Base-by-base conservation (phyloP, 2,888 invertebrate species). In the Drosophila helvetica region DNA sequence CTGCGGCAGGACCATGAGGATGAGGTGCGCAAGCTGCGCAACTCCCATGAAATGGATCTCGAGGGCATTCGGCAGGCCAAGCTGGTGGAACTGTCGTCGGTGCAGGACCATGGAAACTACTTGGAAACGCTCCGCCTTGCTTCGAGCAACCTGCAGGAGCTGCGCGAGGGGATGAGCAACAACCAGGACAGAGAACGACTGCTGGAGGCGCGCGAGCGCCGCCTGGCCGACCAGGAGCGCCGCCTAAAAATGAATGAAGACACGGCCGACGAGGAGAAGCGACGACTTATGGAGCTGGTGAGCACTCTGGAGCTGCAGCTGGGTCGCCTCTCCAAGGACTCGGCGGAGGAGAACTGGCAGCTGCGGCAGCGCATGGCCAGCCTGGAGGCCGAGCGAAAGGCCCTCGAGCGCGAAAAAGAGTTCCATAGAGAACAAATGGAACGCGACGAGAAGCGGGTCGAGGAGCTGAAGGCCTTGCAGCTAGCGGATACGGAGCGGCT, bases 281-380 rank as follows among this genome's bases (percentile, higher is more conserved):
- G 80, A 5, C 89, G 91, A 0, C 83, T 92, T 0, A 90, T 92
- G 87, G 89, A 91, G n/a, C 66, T 92, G 42, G 92, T 92, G 0
- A 86, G 91, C 60, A 90, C 89, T 6, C 68, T 92, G 30, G 92
- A 92, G 65, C 58, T 85, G 17, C 92, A 92, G 66, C 67, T 92
- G 45, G 73, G 63, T 4, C 89, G 89, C 9, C 71, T 92, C 0
- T 89, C 90, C 1, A 91, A 90, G 60, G 91, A 91, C 10, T 80
- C 91, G 0, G 89, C 91, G 0, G 92, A 92, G 50, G 92, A 92
- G 43, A 92, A 91, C 58, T 92, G 92, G 92, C 85, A 89, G 38
- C 58, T 92, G 15, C 85, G 91, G 0, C 92, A 92, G 75, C 91
- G 91, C 61, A 77, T 91, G 79, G 78, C 90, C n/a, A 79, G 89